phyloP scores from a whole-genome alignment of 2,113 vertebrate genomes.

The Holacanthus passer region DNA sequence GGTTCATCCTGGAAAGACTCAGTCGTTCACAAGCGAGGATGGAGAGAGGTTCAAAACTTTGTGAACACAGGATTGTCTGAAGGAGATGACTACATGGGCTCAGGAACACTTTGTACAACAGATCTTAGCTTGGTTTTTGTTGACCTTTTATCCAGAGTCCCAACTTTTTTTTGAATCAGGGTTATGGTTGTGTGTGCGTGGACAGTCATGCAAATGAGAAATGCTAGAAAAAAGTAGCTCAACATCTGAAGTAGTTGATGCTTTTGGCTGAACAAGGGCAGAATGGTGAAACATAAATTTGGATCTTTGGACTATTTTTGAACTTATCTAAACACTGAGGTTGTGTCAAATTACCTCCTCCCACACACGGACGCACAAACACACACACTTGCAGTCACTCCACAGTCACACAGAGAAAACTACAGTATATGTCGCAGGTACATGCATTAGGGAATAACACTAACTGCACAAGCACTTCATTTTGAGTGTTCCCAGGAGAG shows the following conservation, averaged over 20 bases:
- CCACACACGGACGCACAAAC: constrained; percentile 23
- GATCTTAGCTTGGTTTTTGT: too few species aligned
- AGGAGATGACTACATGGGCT: too few species aligned
- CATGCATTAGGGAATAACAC: constrained; percentile 44
- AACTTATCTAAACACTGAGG: constrained; percentile 4
- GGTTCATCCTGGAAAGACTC: too few species aligned
- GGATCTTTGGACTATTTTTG: constrained; percentile 15
- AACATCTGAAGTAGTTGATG: neutral
- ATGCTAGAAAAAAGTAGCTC: neutral
- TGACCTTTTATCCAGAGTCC: too few species aligned
- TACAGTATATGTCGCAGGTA: constrained; percentile 39
- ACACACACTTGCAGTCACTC: constrained; percentile 40
- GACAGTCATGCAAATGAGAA: neutral
- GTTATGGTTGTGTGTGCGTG: neutral
- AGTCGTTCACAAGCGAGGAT: too few species aligned
- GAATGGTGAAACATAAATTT: neutral
- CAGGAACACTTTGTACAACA: too few species aligned
- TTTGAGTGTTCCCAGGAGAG: constrained; percentile 54
- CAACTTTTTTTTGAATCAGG: too few species aligned
- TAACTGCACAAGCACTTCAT: constrained; percentile 57
- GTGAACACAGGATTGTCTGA: too few species aligned
- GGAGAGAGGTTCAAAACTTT: too few species aligned
- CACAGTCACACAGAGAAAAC: constrained; percentile 40
- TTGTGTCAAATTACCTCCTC: constrained; percentile 38
- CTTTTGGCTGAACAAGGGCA: neutral